phyloP scores from a whole-genome alignment of 2,113 vertebrate species.

The Nematolebias whitei region DNA sequence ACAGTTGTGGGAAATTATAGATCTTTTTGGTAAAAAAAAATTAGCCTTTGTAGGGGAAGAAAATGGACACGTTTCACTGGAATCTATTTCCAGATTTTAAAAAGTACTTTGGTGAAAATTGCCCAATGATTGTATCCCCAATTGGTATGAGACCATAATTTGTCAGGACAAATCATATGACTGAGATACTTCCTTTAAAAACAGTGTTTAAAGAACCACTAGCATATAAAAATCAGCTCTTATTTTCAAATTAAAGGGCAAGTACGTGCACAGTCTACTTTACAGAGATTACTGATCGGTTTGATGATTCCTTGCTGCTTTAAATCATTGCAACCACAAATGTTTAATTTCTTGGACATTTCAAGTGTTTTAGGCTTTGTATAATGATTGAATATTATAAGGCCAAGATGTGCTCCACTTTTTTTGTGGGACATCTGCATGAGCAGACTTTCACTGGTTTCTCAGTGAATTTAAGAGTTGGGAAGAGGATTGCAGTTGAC shows the following conservation, averaged over 20 bases:
- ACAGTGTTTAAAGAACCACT: slow-evolving; percentile 72
- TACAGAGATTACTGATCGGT: slow-evolving; percentile 73
- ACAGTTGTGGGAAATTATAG: slow-evolving; percentile 40
- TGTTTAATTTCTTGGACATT: slow-evolving; percentile 72
- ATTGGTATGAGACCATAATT: slow-evolving; percentile 64
- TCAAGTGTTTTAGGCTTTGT: slow-evolving; percentile 64
- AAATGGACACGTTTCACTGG: slow-evolving; percentile 49
- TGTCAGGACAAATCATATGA: slow-evolving; percentile 68
- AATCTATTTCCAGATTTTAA: slow-evolving; percentile 48
- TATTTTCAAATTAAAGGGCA: slow-evolving; percentile 70
- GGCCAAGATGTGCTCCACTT: slow-evolving; percentile 64
- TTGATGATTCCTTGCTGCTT: slow-evolving; percentile 62
- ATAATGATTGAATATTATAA: slow-evolving; percentile 75
- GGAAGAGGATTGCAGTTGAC: slow-evolving; percentile 65
- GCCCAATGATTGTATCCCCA: slow-evolving; percentile 50
- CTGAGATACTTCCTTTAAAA: slow-evolving; percentile 75
- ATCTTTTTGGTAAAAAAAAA: slow-evolving; percentile 57
- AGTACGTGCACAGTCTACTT: slow-evolving; percentile 57
- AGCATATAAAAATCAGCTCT: slow-evolving; percentile 65
- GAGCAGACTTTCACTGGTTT: slow-evolving; percentile 73
- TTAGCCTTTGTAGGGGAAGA: slow-evolving; percentile 45
- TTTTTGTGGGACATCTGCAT: slow-evolving; percentile 72
- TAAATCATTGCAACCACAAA: slow-evolving; percentile 64
- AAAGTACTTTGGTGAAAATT: slow-evolving; percentile 47
- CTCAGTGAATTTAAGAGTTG: slow-evolving; percentile 66